These are phyloP conservation scores for Acrocyrtus sp. DNA, from an alignment of 2,888 invertebrate species.

Conservation along the genomic window DNA sequence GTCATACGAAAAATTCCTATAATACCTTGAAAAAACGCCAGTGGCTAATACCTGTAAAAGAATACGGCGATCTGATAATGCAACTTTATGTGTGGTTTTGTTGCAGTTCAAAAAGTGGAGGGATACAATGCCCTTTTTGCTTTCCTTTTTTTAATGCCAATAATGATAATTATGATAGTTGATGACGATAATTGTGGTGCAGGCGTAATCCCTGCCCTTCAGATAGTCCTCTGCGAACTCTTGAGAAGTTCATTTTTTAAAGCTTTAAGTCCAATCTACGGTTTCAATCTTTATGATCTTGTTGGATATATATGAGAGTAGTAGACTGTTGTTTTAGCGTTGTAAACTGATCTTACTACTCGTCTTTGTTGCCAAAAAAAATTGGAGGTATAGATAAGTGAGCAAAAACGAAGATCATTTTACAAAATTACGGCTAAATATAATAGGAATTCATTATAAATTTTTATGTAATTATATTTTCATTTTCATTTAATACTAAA, in stretches of 20 bases:
- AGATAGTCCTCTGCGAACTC: background rate
- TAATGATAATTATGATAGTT: constrained; percentile 13
- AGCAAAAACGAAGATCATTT: background rate
- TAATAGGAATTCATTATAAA: constrained; percentile 23
- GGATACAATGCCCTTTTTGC: constrained; percentile 12
- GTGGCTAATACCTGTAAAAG: background rate
- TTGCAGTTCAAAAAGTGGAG: no score
- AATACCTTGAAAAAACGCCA: background rate
- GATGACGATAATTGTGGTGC: constrained; percentile 1
- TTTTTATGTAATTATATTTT: no score
- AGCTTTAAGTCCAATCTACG: no score
- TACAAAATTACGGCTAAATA: background rate
- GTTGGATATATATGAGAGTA: no score
- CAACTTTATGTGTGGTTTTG: no score
- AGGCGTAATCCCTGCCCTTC: constrained; percentile 6
- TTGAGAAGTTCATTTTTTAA: background rate
- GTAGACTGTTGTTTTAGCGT: no score
- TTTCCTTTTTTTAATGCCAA: constrained; percentile 43
- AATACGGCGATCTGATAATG: no score
- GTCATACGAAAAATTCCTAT: no score
- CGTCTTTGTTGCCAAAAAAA: constrained; percentile 1
- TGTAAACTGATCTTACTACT: no score
- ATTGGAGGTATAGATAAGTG: no score
- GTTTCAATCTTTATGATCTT: background rate
- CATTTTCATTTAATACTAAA: constrained; percentile 12